A percentile compares a stretch with the other conserved stretches of the same genome.
Conservation (phyloP, 2,888 invertebrate genomes). For the Coelopa pilipes region DNA sequence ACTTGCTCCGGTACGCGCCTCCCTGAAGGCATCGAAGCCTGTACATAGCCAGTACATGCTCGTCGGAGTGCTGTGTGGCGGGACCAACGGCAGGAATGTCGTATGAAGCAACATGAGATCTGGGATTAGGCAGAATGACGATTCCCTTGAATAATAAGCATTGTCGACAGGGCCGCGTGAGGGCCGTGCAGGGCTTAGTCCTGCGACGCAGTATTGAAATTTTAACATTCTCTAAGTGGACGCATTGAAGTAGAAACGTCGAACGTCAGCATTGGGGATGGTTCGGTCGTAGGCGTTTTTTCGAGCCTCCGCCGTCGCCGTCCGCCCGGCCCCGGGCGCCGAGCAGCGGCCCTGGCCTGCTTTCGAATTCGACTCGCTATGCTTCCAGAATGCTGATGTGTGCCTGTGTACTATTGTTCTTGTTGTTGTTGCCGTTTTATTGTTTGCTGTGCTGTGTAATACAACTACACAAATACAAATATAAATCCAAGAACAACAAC, state of each 20-base stretch:
- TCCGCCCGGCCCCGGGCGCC: neutral
- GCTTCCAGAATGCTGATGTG: slow-evolving; percentile 17
- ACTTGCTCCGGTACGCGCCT: too few relatives aligned
- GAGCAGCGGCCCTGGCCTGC: slow-evolving; percentile 13
- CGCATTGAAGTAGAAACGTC: too few relatives aligned
- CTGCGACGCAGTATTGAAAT: too few relatives aligned
- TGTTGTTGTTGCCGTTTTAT: slow-evolving; percentile 20
- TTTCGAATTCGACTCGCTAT: slow-evolving; percentile 19
- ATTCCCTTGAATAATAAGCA: slow-evolving; percentile 17
- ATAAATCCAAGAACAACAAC: too few relatives aligned
- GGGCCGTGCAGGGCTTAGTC: neutral
- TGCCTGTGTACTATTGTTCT: slow-evolving; percentile 2
- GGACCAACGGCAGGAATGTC: slow-evolving; percentile 7
- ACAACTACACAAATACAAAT: neutral
- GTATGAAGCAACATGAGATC: slow-evolving; percentile 16
- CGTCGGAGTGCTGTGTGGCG: slow-evolving; percentile 10
- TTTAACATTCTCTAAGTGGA: too few relatives aligned
- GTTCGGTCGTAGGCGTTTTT: too few relatives aligned
- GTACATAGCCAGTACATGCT: neutral
- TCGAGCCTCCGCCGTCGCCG: too few relatives aligned
- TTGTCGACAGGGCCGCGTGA: neutral
- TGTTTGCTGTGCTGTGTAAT: slow-evolving; percentile 23
- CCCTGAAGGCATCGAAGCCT: too few relatives aligned
- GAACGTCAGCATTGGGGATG: too few relatives aligned
- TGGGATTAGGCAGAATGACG: slow-evolving; percentile 16